phyloP scores from a whole-genome alignment of 1,140 invertebrate species.

The Aphaenogaster floridana region DNA sequence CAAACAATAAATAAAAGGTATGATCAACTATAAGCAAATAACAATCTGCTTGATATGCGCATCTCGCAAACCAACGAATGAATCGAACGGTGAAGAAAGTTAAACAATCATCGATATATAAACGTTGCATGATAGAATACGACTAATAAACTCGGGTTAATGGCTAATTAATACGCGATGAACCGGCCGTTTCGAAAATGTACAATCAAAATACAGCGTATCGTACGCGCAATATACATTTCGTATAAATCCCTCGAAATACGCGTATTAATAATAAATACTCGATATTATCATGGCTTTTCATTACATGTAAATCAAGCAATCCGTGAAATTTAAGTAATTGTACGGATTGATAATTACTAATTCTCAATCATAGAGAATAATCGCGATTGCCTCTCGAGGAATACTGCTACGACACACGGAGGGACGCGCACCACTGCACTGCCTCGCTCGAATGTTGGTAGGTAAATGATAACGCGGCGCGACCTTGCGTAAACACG shows the following conservation, averaged over 20 bases:
- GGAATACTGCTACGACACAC: not conserved
- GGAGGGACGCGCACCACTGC: not conserved
- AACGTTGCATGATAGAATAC: not conserved
- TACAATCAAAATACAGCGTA: not conserved
- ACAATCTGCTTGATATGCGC: not conserved
- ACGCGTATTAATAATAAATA: not conserved
- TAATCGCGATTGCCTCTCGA: not conserved
- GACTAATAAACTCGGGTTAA: slow-evolving; percentile 5
- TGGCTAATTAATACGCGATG: slow-evolving; percentile 16
- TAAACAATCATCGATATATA: not conserved
- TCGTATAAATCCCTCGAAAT: not conserved
- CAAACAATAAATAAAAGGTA: not conserved
- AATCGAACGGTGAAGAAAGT: not conserved
- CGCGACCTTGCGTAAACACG: not conserved
- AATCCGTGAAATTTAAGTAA: not conserved
- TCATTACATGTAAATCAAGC: not conserved
- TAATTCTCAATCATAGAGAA: not conserved
- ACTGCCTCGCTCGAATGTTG: not conserved
- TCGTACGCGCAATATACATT: not conserved
- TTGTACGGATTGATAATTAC: not conserved
- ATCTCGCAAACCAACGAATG: not conserved
- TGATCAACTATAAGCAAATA: not conserved
- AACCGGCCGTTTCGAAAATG: slow-evolving; percentile 14
- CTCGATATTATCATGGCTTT: not conserved
- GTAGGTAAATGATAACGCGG: not conserved